Base-by-base conservation (phyloP, 2,888 invertebrate genomes). In the Blastobasis adustella region DNA sequence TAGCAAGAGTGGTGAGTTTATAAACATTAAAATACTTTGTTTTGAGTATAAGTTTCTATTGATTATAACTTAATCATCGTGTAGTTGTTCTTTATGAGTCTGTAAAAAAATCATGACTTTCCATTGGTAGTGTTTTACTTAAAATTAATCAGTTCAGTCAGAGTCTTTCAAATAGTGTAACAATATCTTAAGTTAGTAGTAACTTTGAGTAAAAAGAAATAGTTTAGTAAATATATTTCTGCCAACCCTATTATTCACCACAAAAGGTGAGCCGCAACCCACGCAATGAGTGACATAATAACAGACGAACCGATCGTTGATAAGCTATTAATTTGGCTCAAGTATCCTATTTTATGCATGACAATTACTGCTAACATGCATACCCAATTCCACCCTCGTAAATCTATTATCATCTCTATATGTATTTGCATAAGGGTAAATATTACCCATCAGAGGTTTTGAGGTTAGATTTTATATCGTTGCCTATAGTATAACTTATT, bases 241-340 rank as follows among this genome's bases (percentile, higher is more conserved):
- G 54, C 9, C 80, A 83, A 58, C 84, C 85, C 82, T 84, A 64
- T 23, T 23, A 49, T 6, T 52, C 47, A 37, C 49, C 47, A 62
- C 67, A 66, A 74, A 70, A 73, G 68, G 73, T 76, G 75, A 71
- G 47, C 46, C 37, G 65, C 68, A 71, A 61, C 76, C 74, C 68
- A 71, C 73, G 75, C 79, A 78, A 73, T 78, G 77, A 82, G 76
- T 83, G 86, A 83, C 82, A 82, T 79, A 82, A 83, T 81, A 82
- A 81, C 79, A 73, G 64, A 69, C 77, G 73, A 71, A 72, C 73
- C 69, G 83, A 84, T 84, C 75, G 63, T 62, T 76, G 86, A 86
- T 87, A 84, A 82, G 78, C 78, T 77, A 83, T 82, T 85, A 84
- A 87, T 86, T 85, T 84, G 74, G 78, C 81, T 80, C 81, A 79